Evolutionary conservation across 2,113 vertebrate species (phyloP), one percentile per base, ranked within the genome.

Genomic region (Campylorhamphus procurvoides): DNA sequence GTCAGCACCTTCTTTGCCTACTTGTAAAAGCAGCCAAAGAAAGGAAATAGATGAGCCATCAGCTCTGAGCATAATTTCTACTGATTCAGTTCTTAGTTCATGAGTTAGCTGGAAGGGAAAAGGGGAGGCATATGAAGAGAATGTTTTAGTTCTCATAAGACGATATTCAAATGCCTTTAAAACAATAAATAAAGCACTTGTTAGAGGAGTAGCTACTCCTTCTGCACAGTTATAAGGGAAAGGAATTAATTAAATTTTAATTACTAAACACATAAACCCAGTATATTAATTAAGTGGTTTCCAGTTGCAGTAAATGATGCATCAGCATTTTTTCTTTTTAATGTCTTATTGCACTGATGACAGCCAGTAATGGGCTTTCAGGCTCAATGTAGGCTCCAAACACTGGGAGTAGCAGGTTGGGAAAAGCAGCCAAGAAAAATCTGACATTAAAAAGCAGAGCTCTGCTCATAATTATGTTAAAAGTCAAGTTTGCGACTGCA

Each of bases 261-360:
- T 98, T 97, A 95, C 87, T 63, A 94, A 97, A 94, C 97, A 81
- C 94, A 97, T 97, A 97, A 97, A 93, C 52, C 22, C 84, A 93
- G 66, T 95, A 71, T 97, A 97, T 98, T 98, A 98, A 98, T 98
- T 97, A 98, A 97, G 80, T 96, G 93, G 88, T 91, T 97, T 94
- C 50, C 74, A 96, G 88, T 96, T 92, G 84, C 88, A 96, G 86
- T 69, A 93, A 85, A 88, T 96, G 42, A 86, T 18, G 56, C 82
- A 91, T 97, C 97, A 98, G 97, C 97, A 96, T 69, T 97, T 96
- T 97, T 96, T 95, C 15, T 62, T 94, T 68, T 33, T 91, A n/a
- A 46, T 47, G 31, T 96, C 93, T 97, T 91, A 87, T 97, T 98
- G 97, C 87, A 60, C 97, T 97, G 97, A 97, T 97, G 98, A 90